Percentiles rank a stretch among this genome's conserved stretches.
These are phyloP conservation scores for Apodemia duryi DNA, from an alignment of 2,888 invertebrate genomes.

Conservation along the genomic window DNA sequence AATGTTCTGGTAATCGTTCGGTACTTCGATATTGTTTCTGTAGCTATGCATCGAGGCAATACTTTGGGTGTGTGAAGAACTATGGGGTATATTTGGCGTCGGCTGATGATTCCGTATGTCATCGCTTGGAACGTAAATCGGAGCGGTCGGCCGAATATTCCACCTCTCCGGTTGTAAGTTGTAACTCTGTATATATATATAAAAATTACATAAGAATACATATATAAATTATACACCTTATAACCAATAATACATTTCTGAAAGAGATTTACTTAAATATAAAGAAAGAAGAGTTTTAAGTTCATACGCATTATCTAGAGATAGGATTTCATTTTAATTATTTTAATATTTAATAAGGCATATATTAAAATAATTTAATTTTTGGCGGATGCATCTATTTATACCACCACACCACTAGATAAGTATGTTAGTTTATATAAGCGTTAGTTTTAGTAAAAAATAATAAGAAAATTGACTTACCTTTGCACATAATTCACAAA, in stretches of 20 bases:
- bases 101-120: constrained; percentile 58
- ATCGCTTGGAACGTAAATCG: constrained; percentile 69
- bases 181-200: constrained; percentile 65
- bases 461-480: constrained; percentile 56
- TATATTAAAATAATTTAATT: constrained; percentile 31
- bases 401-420: constrained; percentile 75
- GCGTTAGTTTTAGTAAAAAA: constrained; percentile 51
- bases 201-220: constrained; percentile 31
- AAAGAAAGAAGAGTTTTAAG: constrained; percentile 28
- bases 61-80: constrained; percentile 72
- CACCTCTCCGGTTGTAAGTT: constrained; percentile 72
- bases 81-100: constrained; percentile 68
- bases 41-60: constrained; percentile 78
- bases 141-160: constrained; percentile 74
- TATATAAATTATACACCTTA: constrained; percentile 37
- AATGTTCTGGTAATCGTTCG: constrained; percentile 73
- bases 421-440: constrained; percentile 51
- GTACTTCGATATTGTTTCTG: constrained; percentile 71
- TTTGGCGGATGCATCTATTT: constrained; percentile 32
- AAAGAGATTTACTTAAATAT: constrained; percentile 19
- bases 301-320: constrained; percentile 66
- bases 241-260: constrained; percentile 15
- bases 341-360: constrained; percentile 35
- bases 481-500: constrained; percentile 45
- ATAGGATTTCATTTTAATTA: constrained; percentile 59